A percentile compares a stretch with the other conserved stretches of the same genome.
Conservation (phyloP, 2,113 vertebrate genomes). For the Naja naja region DNA sequence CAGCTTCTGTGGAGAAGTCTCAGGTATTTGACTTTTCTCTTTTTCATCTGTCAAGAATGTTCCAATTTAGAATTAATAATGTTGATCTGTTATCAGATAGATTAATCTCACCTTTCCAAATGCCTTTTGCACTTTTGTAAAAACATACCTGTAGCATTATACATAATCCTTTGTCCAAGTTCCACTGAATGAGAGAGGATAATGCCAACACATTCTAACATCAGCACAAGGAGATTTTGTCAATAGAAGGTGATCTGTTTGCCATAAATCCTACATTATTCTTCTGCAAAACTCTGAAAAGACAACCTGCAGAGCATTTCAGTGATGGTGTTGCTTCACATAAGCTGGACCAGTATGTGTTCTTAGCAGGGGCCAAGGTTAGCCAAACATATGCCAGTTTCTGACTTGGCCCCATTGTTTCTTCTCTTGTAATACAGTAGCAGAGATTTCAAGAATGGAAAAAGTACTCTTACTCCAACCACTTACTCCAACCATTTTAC, state of each 20-base stretch:
- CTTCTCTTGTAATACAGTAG: neutral
- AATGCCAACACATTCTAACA: no score
- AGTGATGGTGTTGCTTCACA: neutral
- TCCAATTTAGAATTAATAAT: neutral
- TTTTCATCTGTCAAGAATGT: neutral
- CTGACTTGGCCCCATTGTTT: neutral
- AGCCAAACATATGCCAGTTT: neutral
- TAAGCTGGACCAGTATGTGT: neutral
- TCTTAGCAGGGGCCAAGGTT: neutral
- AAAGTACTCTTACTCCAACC: neutral
- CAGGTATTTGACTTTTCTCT: conserved; percentile 75
- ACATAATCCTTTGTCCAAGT: neutral
- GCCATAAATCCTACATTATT: neutral
- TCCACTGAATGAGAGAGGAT: neutral
- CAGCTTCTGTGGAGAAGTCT: conserved; percentile 94
- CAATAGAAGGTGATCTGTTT: neutral
- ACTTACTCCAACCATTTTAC: neutral
- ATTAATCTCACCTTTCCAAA: conserved; percentile 15
- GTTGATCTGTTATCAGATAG: neutral
- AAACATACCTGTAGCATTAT: neutral
- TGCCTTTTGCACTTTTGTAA: neutral
- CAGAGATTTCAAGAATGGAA: neutral
- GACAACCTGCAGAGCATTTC: neutral
- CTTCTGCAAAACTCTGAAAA: neutral
- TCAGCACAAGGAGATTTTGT: neutral